Conservation (phyloP, 2,797 vertebrate species). For the Philypnodon macrostomus region DNA sequence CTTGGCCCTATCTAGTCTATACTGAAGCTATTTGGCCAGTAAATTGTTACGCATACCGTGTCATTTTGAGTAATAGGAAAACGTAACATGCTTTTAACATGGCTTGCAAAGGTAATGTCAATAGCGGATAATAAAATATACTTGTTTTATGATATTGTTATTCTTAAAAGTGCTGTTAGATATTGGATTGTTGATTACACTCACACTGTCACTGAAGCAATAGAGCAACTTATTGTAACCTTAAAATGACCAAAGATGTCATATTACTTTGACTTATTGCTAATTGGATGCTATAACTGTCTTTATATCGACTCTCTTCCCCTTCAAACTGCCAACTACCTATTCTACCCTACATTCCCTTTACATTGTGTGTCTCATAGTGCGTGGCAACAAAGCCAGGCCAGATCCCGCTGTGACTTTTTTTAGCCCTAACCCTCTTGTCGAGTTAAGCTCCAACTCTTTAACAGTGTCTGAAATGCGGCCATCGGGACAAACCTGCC, state of each 20-base stretch:
- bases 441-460: constrained; percentile 44
- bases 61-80: too few species aligned
- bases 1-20: constrained; percentile 51
- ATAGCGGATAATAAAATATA: too few species aligned
- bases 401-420: constrained; percentile 26
- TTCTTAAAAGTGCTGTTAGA: neutral
- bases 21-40: too few species aligned
- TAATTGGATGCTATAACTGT: neutral
- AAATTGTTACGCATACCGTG: too few species aligned
- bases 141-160: too few species aligned
- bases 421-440: constrained; percentile 38
- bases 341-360: constrained; percentile 21
- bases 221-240: neutral
- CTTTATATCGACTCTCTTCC: neutral
- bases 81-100: neutral
- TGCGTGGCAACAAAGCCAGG: constrained; percentile 25
- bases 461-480: constrained; percentile 48
- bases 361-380: constrained; percentile 25
- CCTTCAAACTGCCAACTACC: constrained; percentile 6
- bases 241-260: neutral
- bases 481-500: constrained; percentile 38
- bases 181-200: constrained; percentile 10
- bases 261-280: neutral
- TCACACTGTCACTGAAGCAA: constrained; percentile 2
- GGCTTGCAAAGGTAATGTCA: neutral